phyloP scores from a whole-genome alignment of 2,888 invertebrate species.

The Eupelmus urozonus region DNA sequence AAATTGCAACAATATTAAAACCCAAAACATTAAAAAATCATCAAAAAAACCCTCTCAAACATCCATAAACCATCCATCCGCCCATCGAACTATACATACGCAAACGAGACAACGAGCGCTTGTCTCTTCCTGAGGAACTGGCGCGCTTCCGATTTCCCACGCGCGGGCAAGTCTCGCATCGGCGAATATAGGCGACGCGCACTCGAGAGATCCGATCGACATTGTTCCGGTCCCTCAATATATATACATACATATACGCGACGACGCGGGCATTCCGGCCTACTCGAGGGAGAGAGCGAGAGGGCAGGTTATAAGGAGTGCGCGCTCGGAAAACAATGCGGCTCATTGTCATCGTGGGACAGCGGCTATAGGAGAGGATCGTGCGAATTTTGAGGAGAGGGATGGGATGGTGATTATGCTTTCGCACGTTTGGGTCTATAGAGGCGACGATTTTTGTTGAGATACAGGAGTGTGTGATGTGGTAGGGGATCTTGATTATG shows the following conservation, averaged over 20 bases:
- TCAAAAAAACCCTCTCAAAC: too few species aligned
- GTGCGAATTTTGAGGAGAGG: too few species aligned
- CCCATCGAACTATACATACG: too few species aligned
- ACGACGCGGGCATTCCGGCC: constrained; percentile 3
- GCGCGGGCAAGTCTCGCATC: constrained; percentile 53
- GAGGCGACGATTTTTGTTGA: too few species aligned
- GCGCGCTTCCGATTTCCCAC: constrained; percentile 58
- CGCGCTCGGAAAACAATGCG: constrained; percentile 26
- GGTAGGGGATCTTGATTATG: too few species aligned
- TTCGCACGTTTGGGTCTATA: not conserved
- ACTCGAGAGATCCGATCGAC: constrained; percentile 59
- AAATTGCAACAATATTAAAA: not conserved
- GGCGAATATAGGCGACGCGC: too few species aligned
- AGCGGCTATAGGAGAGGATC: not conserved
- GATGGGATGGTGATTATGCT: not conserved
- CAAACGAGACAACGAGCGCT: too few species aligned
- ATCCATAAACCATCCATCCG: too few species aligned
- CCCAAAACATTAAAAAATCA: not conserved
- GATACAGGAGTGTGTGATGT: too few species aligned
- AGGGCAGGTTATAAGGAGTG: not conserved
- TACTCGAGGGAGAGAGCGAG: not conserved
- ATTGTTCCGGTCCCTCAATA: constrained; percentile 24
- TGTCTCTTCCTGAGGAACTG: constrained; percentile 34
- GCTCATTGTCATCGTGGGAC: constrained; percentile 10
- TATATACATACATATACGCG: not conserved